Evolutionary conservation across 2,113 vertebrate genomes (phyloP), one percentile per base, ranked within the genome.

Genomic region (Myodes glareolus): DNA sequence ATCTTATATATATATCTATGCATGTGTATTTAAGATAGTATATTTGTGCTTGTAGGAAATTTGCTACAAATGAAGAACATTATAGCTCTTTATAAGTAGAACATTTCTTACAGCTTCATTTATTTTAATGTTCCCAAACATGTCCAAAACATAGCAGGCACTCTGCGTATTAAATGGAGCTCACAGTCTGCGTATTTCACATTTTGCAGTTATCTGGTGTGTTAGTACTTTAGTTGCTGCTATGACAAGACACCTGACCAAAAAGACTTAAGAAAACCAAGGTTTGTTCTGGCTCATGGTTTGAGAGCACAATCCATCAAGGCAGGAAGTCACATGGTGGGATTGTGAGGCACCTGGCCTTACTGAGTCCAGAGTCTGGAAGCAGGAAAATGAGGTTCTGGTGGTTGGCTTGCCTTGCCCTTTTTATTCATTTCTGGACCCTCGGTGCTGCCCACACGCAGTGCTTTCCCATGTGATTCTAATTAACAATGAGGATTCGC

Each of bases 21-120:
- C 8, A 23, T 16, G 5, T 23, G 36, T 75, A 31, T 52, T 5
- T 73, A 47, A 39, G 29, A 55, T 11, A 45, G 75, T 47, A 50
- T n/a, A 39, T 81, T 19, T 47, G 12, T 72, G 23, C 61, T 86
- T 92, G 68, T 94, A 81, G 16, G 65, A 73, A 89, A 52, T 6
- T 92, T 88, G 12, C 47, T 82, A 52, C 55, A 70, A 68, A 88
- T 76, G 81, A 90, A 96, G 76, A 1, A 31, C 90, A 63, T 88
- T 92, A 65, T 63, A 12, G 9, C 1, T 7, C 27, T 97, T 91
- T 96, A 85, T 93, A 91, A 91, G 47, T 76, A 90, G 31, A 67
- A 81, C 9, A 13, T 29, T 75, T n/a, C 73, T 93, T 95, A 76
- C 8, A 86, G 39, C 23, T 82, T 94, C 73, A 86, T 92, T 94